Conservation (phyloP, 2,888 invertebrate genomes). For the Listrodromus nycthemerus region DNA sequence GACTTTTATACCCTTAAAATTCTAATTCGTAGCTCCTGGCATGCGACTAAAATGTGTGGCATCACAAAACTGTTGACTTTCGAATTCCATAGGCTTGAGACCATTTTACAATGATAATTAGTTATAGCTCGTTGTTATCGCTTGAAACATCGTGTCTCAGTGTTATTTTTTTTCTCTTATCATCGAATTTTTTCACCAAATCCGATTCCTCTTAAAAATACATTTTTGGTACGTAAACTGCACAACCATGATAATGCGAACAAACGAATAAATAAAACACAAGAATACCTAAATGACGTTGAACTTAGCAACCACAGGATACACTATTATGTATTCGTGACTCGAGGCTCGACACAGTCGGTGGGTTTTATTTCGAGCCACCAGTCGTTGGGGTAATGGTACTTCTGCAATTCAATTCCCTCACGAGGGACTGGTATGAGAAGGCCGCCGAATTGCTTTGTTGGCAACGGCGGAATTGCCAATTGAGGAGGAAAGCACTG, state of each 20-base stretch:
- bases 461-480: conserved; percentile 85
- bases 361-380: conserved; percentile 85
- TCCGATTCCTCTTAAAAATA: conserved; percentile 8
- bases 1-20: conserved; percentile 25
- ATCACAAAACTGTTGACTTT: conserved; percentile 52
- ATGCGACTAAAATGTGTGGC: conserved; percentile 50
- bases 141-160: conserved; percentile 7
- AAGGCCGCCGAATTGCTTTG: conserved; percentile 84
- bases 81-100: conserved; percentile 50
- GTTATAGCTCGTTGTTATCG: conserved; percentile 51
- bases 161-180: conserved; percentile 1
- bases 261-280: conserved; percentile 13
- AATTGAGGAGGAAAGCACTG: conserved; percentile 86
- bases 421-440: conserved; percentile 86
- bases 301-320: not conserved
- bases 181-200: not conserved
- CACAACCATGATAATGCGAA: conserved; percentile 37
- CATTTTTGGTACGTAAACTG: conserved; percentile 21
- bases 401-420: conserved; percentile 87
- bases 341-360: conserved; percentile 81
- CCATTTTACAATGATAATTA: conserved; percentile 23
- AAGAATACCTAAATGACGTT: conserved; percentile 7
- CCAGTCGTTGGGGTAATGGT: conserved; percentile 87
- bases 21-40: conserved; percentile 46
- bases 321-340: conserved; percentile 72